Evolutionary conservation across 2,797 vertebrate genomes (phyloP), one percentile per base, ranked within the genome.

Genomic region (Pogonophryne albipinna): DNA sequence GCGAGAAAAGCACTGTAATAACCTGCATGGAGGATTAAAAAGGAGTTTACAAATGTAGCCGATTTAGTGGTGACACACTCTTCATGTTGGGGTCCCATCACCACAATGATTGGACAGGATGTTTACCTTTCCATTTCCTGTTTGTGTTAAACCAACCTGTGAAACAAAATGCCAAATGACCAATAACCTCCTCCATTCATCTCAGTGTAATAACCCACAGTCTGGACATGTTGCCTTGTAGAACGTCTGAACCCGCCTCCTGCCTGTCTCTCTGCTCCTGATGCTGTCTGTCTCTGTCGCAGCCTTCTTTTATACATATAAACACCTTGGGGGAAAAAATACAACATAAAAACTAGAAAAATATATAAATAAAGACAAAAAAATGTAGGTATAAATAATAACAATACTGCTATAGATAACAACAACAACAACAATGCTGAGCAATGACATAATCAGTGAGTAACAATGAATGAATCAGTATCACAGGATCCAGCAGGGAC

Each of bases 271-370:
- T 53, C 38, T 64, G 60, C 72, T 59, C 58, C 60, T 31, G 34
- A 38, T 38, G 34, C 72, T 79, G 71, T 79, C 68, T 79, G 71
- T 87, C 73, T 82, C 52, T 84, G 80, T 85, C 42, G 61, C 88
- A 85, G 86, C 87, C 85, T 91, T 87, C 71, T 91, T 93, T 91
- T 91, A 79, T 87, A 87, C 65, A 74, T 88, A 91, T 75, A 78
- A 87, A 85, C 71, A 79, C 7, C 13, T 61, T 59, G 47, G 53
- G 53, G 4, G n/a, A 60, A 58, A 78, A 70, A 60, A 73, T 10
- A 60, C 31, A 59, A 58, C n/a, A 78, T 62, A 76, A 86, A 88
- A 84, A 83, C 38, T 2, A 72, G 2, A 74, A 76, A 42, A 57
- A 56, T 20, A 46, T 1, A 42, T 56, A 45, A 34, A 59, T 62